Percentiles rank a stretch among this genome's conserved stretches.
phyloP scores from a whole-genome alignment of 2,113 vertebrate species.

The Hassar affinis region DNA sequence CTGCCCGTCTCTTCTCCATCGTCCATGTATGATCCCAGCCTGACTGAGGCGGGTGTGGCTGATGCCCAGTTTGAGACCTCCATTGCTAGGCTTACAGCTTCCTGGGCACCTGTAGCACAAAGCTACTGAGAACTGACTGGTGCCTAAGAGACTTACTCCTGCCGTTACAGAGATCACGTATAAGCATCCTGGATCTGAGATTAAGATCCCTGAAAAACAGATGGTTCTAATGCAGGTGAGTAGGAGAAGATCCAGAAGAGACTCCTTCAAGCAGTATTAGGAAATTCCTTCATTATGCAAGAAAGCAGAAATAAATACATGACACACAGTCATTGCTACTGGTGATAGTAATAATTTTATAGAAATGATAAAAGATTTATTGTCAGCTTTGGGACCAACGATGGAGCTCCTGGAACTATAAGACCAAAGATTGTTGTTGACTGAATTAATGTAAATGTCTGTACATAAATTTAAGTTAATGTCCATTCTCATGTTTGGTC shows the following conservation, averaged over 20 bases:
- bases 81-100: constrained; percentile 74
- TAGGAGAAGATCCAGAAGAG: background rate
- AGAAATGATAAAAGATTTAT: background rate
- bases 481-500: constrained; percentile 51
- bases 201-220: background rate
- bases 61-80: constrained; percentile 79
- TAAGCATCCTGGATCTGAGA: background rate
- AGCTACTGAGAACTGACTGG: constrained; percentile 68
- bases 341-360: constrained; percentile 23
- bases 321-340: constrained; percentile 12
- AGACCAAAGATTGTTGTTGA: constrained; percentile 38
- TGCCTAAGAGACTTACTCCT: background rate
- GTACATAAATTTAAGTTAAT: constrained; percentile 76
- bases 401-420: constrained; percentile 16
- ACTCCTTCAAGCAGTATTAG: background rate
- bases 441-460: constrained; percentile 72
- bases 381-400: constrained; percentile 40
- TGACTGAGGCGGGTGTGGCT: constrained; percentile 68
- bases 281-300: constrained; percentile 18
- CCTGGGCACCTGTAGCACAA: constrained; percentile 77
- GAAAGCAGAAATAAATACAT: constrained; percentile 16
- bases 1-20: constrained; percentile 75
- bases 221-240: background rate
- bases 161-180: background rate
- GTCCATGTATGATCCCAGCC: constrained; percentile 74